Evolutionary conservation across 30 jellyfish, hydroid and myxozoan species (phyloP).

Genomic region (Morbakka virulenta): DNA sequence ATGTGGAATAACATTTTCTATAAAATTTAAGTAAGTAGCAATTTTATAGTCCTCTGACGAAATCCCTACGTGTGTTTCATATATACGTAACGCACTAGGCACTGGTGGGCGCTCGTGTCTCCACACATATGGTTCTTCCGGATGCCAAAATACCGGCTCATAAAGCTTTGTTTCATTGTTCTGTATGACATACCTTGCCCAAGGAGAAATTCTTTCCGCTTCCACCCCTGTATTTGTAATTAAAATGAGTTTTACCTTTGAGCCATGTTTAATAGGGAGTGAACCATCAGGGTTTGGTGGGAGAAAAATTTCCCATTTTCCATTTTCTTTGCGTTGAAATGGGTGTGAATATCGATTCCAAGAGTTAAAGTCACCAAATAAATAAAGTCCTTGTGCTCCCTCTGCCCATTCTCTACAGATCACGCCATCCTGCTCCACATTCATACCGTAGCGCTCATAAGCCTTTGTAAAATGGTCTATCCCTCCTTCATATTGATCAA

Average conservation of each 20-base stretch:
- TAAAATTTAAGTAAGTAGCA: conserved; percentile 81
- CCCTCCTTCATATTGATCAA: conserved; percentile 71
- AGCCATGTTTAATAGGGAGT: conserved; percentile 75
- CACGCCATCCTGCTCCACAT: conserved; percentile 41
- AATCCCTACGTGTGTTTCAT: conserved; percentile 97
- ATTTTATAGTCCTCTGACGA: conserved; percentile 86
- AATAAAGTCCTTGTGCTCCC: conserved; percentile 71
- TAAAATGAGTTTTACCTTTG: conserved; percentile 71
- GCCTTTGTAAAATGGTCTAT: conserved; percentile 73
- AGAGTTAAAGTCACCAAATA: conserved; percentile 89
- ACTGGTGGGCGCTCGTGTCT: conserved; percentile 46
- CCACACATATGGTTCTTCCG: conserved; percentile 54
- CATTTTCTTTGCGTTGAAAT: conserved; percentile 68
- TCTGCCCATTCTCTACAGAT: conserved; percentile 96
- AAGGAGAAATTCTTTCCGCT: conserved; percentile 85
- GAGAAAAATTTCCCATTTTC: conserved; percentile 80
- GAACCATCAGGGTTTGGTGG: conserved; percentile 77
- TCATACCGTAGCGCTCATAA: conserved; percentile 70
- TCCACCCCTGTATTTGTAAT: conserved; percentile 23
- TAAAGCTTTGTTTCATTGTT: conserved; percentile 64
- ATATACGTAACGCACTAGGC: conserved; percentile 51
- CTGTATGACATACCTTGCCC: conserved; percentile 94
- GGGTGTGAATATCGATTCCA: conserved; percentile 85
- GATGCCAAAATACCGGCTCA: conserved; percentile 88
- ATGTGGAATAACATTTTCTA: conserved; percentile 86